Base-by-base conservation (phyloP, 2,797 vertebrate species). In the Geotrypetes seraphini region DNA sequence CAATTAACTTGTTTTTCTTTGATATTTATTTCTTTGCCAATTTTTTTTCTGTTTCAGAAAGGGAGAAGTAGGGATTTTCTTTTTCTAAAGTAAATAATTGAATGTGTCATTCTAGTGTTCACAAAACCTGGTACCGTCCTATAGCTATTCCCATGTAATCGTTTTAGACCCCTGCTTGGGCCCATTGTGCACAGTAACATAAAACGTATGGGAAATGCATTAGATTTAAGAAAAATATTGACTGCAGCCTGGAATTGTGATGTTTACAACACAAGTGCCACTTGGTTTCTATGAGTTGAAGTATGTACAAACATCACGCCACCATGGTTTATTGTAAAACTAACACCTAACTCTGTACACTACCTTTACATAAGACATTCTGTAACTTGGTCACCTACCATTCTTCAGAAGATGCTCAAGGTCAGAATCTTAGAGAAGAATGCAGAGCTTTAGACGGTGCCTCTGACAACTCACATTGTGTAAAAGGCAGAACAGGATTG, bases 1-100 rank as follows among this genome's bases (percentile, higher is more conserved):
- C 61, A 73, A 72, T 83, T 83, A 80, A 83, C n/a, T n/a, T n/a
- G n/a, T n/a, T n/a, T 63, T 53, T 78, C 58, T 71, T 83, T 79
- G n/a, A 71, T 79, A 78, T 94, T 95, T 96, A 95, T 94, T 92
- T 91, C 69, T 82, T 16, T 3, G 62, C 64, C 71, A 78, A 63
- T 50, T 49, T 22, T 16, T 63, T 62, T n/a, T 43, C 34, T 58
- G 25, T 20, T n/a, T n/a, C n/a, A n/a, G n/a, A n/a, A n/a, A n/a
- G n/a, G n/a, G n/a, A n/a, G n/a, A n/a, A n/a, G n/a, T n/a, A n/a
- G 33, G 25, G 43, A 30, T 49, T 47, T 39, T 43, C 60, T 38
- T 41, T 52, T 55, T 61, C 72, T 34, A 66, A 48, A 58, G 55
- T 25, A 44, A 34, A 71, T 39, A 20, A 11, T 47, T 36, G 63